Evolutionary conservation across 2,113 vertebrate genomes (phyloP).

Genomic region (Oenanthe melanoleuca): DNA sequence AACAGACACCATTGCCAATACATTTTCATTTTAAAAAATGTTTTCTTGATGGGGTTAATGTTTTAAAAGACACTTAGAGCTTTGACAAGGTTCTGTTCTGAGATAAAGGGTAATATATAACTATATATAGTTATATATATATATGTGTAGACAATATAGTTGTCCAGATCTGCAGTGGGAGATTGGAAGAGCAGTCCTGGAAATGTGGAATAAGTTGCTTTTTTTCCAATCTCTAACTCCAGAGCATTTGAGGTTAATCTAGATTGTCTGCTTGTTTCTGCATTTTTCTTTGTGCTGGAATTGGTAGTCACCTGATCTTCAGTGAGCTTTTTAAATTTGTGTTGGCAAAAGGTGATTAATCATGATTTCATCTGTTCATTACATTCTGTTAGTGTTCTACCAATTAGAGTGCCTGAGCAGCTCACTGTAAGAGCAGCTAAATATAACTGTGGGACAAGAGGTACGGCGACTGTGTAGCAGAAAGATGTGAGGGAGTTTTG

Average conservation of each 20-base stretch:
- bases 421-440: neutral
- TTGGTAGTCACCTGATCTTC: neutral
- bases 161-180: neutral
- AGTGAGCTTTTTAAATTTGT: neutral
- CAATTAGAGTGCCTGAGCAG: neutral
- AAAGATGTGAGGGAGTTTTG: neutral
- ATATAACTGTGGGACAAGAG: neutral
- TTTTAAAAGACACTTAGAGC: neutral
- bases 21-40: neutral
- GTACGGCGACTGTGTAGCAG: neutral
- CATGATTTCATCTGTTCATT: neutral
- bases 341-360: neutral
- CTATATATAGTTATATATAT: neutral
- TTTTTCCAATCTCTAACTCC: neutral
- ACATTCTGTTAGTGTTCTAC: neutral
- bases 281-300: neutral
- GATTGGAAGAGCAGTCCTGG: neutral
- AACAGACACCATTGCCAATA: neutral
- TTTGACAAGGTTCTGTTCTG: neutral
- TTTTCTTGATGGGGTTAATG: rapidly evolving
- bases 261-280: neutral
- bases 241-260: neutral
- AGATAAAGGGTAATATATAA: neutral
- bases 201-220: neutral
- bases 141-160: too few relatives aligned